Evolutionary conservation across 2,888 invertebrate genomes (phyloP), one percentile per base, ranked within the genome.

Genomic region (Ptychoptera albimana): DNA sequence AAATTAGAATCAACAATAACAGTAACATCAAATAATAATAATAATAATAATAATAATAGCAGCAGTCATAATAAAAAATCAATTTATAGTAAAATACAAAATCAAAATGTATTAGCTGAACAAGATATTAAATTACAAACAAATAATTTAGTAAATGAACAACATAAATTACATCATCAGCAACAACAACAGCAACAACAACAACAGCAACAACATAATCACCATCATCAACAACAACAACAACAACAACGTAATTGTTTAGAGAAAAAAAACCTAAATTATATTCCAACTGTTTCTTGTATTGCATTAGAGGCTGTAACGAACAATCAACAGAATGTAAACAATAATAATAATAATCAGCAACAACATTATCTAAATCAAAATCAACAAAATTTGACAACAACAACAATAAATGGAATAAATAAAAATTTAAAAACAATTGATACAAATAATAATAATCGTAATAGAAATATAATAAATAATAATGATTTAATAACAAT

Each of bases 1-100:
- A 48, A 48, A 35, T 31, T 48, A 31, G 48, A 49, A 10, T 39
- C 38, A 35, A 16, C 48, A 37, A 42, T 49, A 29, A 45, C 38
- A 1, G 44, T 49, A 13, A 39, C 42, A 29, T 35, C 49, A 14
- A 15, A 34, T 34, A 34, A n/a, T 10, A 34, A 34, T 34, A 34
- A 34, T n/a, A n/a, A 10, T n/a, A n/a, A 14, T 13, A 23, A 5
- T 1, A 35, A 29, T 38, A 15, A 5, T 11, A 39, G 30, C 36
- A 3, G 6, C n/a, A 31, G 23, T 14, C 15, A 37, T 16, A 40
- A n/a, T 40, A 32, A 35, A 14, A 5, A 29, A 23, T 29, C 37
- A 9, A 40, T 13, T 34, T 37, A 43, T 31, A 40, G 10, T 11
- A 49, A 46, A 37, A 31, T 43, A 2, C 42, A 39, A 36, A 38